phyloP scores from a whole-genome alignment of 2,888 invertebrate species.

The Hermaeophaga mercurialis region DNA sequence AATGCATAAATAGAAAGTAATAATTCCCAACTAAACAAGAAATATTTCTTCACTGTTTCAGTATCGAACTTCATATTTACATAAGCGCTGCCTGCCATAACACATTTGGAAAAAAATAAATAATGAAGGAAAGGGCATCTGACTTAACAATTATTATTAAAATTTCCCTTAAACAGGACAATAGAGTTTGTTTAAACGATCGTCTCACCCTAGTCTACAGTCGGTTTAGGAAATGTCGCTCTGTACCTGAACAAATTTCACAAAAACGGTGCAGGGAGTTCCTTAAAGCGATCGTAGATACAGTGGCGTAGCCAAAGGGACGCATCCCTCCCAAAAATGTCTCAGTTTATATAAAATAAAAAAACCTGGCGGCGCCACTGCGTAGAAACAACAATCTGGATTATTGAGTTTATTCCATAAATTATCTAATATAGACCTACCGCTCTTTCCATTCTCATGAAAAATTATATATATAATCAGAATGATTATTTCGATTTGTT shows the following conservation, averaged over 20 bases:
- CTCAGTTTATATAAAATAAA: neutral
- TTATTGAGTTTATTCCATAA: conserved; percentile 43
- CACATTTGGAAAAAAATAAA: no score
- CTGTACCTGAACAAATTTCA: conserved; percentile 37
- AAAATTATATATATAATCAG: conserved; percentile 48
- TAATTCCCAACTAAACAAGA: no score
- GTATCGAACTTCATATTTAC: neutral
- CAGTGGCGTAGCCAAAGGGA: conserved; percentile 23
- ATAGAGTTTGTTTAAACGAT: neutral
- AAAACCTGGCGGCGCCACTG: conserved; percentile 7
- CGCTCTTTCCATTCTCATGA: conserved; percentile 56
- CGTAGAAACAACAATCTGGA: conserved; percentile 15
- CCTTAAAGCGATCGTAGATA: conserved; percentile 42
- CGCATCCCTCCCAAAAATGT: neutral
- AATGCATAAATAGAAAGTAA: no score
- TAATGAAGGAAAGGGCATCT: no score
- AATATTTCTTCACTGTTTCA: neutral
- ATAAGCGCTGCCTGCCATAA: no score
- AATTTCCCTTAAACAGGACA: no score
- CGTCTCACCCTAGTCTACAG: conserved; percentile 22
- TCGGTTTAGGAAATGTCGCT: conserved; percentile 31
- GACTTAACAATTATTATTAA: no score
- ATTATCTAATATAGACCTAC: conserved; percentile 60
- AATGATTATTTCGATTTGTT: conserved; percentile 42
- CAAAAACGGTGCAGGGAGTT: conserved; percentile 38